Evolutionary conservation across 2,888 invertebrate genomes (phyloP).

Genomic region (Priocnemis perturbator): DNA sequence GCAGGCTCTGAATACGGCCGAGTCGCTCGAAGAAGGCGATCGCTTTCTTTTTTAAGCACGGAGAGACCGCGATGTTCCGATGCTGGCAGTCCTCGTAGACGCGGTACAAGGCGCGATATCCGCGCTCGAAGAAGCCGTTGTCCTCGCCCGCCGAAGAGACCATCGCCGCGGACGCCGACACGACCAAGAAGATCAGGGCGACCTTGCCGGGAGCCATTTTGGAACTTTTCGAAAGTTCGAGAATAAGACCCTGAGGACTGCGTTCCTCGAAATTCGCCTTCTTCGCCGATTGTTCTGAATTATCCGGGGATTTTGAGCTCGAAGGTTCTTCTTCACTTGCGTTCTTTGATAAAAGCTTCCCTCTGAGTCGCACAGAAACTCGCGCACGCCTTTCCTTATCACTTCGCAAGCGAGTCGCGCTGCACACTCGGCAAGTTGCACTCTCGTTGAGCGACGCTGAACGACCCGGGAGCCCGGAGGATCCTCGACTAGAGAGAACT

Average conservation of each 20-base stretch:
- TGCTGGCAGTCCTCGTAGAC: slow-evolving; percentile 88
- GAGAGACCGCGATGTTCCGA: slow-evolving; percentile 81
- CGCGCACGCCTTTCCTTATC: background rate
- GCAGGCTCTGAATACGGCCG: slow-evolving; percentile 82
- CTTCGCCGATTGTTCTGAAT: no score
- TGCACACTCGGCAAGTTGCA: background rate
- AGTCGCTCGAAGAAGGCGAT: slow-evolving; percentile 87
- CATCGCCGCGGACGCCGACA: slow-evolving; percentile 26
- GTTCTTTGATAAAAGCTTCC: no score
- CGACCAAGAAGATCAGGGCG: slow-evolving; percentile 49
- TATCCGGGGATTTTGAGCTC: no score
- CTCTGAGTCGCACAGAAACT: background rate
- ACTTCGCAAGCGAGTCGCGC: no score
- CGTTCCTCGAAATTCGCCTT: no score
- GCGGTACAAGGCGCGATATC: slow-evolving; percentile 81
- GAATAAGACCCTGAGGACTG: no score
- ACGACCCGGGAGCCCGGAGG: slow-evolving; percentile 31
- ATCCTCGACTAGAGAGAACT: slow-evolving; percentile 64
- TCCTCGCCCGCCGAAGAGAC: slow-evolving; percentile 54
- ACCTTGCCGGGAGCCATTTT: slow-evolving; percentile 36
- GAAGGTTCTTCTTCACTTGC: no score
- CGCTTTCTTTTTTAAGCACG: slow-evolving; percentile 89
- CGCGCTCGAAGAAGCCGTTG: slow-evolving; percentile 75
- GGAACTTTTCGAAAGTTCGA: no score
- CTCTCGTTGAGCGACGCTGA: background rate